phyloP scores from a whole-genome alignment of 1,140 invertebrate genomes.

The Aphaenogaster ashmeadi region DNA sequence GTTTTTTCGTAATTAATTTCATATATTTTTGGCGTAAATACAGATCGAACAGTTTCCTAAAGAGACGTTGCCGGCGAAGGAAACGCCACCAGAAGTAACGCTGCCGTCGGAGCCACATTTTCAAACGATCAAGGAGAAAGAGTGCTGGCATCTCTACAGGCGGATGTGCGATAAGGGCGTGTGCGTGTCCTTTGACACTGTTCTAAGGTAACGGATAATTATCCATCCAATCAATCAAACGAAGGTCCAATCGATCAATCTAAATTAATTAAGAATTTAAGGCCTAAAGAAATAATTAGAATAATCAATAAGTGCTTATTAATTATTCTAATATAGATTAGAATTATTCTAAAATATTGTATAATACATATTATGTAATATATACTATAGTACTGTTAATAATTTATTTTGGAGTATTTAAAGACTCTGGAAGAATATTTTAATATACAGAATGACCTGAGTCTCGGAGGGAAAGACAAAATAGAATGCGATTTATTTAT shows the following conservation, averaged over 20 bases:
- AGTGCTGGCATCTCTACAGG: constrained; percentile 91
- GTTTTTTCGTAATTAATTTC: neutral
- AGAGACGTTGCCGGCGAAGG: constrained; percentile 28
- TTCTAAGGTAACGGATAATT: constrained; percentile 86
- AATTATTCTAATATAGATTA: too few species aligned
- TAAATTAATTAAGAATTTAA: neutral
- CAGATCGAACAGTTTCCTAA: constrained; percentile 44
- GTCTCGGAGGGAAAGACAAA: neutral
- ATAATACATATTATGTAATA: too few species aligned
- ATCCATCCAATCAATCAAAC: neutral
- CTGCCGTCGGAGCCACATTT: constrained; percentile 79
- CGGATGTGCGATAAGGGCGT: constrained; percentile 91
- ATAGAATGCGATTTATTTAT: constrained; percentile 1
- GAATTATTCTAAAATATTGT: too few species aligned
- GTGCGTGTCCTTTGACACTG: constrained; percentile 90
- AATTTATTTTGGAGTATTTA: neutral
- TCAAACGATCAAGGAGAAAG: constrained; percentile 88
- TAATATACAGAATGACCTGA: neutral
- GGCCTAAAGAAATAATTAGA: neutral
- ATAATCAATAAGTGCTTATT: neutral
- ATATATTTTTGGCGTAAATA: neutral
- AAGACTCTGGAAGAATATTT: constrained; percentile 15
- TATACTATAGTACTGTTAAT: neutral
- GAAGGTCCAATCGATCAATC: neutral
- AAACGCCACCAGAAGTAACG: neutral